Conservation (phyloP, 2,888 invertebrate species). For the Drosophila stalkeri region DNA sequence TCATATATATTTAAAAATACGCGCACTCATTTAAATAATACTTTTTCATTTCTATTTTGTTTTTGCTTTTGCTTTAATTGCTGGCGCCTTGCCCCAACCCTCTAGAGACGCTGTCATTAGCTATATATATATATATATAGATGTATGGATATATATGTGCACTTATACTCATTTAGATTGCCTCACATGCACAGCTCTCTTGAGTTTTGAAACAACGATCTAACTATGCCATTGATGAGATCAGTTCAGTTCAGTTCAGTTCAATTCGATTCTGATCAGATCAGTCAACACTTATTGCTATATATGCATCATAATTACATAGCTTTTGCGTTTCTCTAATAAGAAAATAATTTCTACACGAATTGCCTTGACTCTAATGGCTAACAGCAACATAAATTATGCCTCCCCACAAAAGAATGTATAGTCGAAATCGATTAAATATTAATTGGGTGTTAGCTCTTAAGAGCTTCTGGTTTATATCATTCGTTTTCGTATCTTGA, state of each 20-base stretch:
- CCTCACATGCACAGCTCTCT: conserved; percentile 40
- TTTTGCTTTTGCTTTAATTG: conserved; percentile 66
- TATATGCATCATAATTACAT: conserved; percentile 29
- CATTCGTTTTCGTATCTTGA: neutral
- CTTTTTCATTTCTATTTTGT: conserved; percentile 58
- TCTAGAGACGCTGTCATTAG: conserved; percentile 30
- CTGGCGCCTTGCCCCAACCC: conserved; percentile 65
- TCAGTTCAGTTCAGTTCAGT: conserved; percentile 74
- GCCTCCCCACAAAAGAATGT: neutral
- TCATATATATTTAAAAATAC: conserved; percentile 69
- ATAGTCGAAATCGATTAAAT: conserved; percentile 7
- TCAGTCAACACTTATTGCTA: conserved; percentile 65
- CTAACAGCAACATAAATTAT: conserved; percentile 20
- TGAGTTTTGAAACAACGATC: conserved; percentile 55
- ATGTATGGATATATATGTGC: neutral
- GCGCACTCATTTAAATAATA: conserved; percentile 51
- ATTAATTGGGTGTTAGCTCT: conserved; percentile 44
- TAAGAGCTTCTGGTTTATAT: conserved; percentile 25
- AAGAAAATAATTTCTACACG: conserved; percentile 18
- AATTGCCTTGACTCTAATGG: conserved; percentile 13
- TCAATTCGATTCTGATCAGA: conserved; percentile 49
- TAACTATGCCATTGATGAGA: conserved; percentile 74
- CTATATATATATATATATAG: conserved; percentile 5
- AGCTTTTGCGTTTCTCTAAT: conserved; percentile 7
- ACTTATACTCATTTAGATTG: conserved; percentile 25